Evolutionary conservation across 2,113 vertebrate genomes (phyloP).

Genomic region (Pyrgilauda ruficollis): DNA sequence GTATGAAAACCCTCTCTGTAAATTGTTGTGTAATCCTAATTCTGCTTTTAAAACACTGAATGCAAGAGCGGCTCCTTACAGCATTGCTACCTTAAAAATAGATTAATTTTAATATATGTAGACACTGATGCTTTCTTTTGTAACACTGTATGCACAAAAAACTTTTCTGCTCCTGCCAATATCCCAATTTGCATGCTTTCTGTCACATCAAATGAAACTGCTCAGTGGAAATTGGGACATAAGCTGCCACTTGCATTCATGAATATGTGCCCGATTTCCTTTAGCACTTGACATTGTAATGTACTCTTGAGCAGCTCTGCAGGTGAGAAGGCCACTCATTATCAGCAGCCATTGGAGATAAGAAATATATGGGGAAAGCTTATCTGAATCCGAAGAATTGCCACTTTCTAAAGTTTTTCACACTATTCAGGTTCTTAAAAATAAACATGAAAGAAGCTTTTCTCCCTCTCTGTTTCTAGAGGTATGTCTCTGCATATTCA

Average conservation of each 20-base stretch:
- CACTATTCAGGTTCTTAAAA: background rate
- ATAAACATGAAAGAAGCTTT: background rate
- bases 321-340: slow-evolving; percentile 31
- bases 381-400: slow-evolving; percentile 12
- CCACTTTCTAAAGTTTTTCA: background rate
- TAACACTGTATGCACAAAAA: background rate
- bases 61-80: background rate
- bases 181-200: slow-evolving; percentile 40
- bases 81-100: slow-evolving; percentile 12
- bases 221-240: slow-evolving; percentile 27
- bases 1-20: background rate
- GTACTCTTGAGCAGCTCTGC: background rate
- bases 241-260: slow-evolving; percentile 16
- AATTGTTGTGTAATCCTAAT: background rate
- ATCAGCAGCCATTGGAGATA: slow-evolving; percentile 31
- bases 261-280: background rate
- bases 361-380: slow-evolving; percentile 11
- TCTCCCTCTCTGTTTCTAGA: background rate
- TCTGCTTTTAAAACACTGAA: background rate
- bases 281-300: slow-evolving; percentile 23
- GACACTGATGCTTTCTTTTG: background rate
- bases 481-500: background rate
- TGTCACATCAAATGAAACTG: slow-evolving; percentile 38
- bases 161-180: slow-evolving; percentile 21
- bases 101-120: slow-evolving; percentile 32